Conservation (phyloP, 1,140 invertebrate genomes). For the Drosophila miranda region DNA sequence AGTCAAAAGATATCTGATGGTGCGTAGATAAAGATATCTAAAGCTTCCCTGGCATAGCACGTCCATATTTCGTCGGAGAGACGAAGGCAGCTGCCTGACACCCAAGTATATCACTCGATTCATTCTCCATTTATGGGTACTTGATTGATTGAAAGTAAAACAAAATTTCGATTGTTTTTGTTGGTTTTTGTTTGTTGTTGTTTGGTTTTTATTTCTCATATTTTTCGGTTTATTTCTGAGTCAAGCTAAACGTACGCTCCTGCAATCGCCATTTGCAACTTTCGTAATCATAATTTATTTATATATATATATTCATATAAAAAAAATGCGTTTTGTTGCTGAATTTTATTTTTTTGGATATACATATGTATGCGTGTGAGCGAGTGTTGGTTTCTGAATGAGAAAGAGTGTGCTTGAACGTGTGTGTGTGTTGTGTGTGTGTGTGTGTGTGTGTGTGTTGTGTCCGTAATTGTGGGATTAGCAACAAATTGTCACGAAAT, state of each 20-base stretch:
- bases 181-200: constrained; percentile 35
- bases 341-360: constrained; percentile 50
- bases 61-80: too few relatives aligned
- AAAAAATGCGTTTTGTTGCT: constrained; percentile 64
- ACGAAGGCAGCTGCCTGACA: too few relatives aligned
- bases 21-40: too few relatives aligned
- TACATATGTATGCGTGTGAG: constrained; percentile 37
- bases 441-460: constrained; percentile 9
- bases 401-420: constrained; percentile 18
- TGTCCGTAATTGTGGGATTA: constrained; percentile 13
- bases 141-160: constrained; percentile 3
- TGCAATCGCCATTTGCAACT: constrained; percentile 63
- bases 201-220: constrained; percentile 49
- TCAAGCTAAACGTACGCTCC: constrained; percentile 69
- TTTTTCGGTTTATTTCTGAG: constrained; percentile 62
- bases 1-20: too few relatives aligned
- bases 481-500: constrained; percentile 44
- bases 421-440: constrained; percentile 12
- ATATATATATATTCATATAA: constrained; percentile 42
- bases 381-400: constrained; percentile 14
- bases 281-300: constrained; percentile 62
- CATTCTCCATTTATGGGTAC: too few relatives aligned
- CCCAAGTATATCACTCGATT: too few relatives aligned
- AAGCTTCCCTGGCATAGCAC: too few relatives aligned
- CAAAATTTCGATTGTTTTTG: constrained; percentile 4